phyloP scores from a whole-genome alignment of 2,113 vertebrate species.

The Sapayoa aenigma region DNA sequence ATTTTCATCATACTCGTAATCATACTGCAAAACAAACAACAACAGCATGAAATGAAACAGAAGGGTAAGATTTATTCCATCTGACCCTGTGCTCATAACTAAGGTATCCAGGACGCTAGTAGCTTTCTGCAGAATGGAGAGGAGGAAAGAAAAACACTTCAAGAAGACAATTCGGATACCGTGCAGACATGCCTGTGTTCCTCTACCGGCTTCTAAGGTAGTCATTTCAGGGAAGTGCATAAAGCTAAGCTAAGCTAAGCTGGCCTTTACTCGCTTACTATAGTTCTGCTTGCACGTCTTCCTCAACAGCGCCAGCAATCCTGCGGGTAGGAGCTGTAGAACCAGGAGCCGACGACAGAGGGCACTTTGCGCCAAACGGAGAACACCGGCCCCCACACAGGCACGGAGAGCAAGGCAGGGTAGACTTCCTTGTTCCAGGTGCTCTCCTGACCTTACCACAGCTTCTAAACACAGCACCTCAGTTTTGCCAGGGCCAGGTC shows the following conservation, averaged over 20 bases:
- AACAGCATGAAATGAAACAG: neutral
- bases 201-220: neutral
- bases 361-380: neutral
- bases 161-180: fast-evolving
- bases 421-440: neutral
- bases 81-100: neutral
- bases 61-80: neutral
- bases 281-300: fast-evolving
- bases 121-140: neutral
- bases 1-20: slow-evolving; percentile 97
- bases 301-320: neutral
- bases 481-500: neutral
- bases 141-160: neutral
- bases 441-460: neutral
- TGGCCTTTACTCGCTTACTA: fast-evolving
- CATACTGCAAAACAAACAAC: slow-evolving; percentile 80
- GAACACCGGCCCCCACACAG: neutral
- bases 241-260: neutral
- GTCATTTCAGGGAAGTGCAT: neutral
- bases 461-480: neutral
- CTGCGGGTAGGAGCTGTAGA: neutral
- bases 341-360: neutral
- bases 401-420: neutral
- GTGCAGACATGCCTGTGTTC: fast-evolving
- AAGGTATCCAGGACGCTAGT: neutral